Conservation (phyloP, 2,797 vertebrate genomes). For the Sternarchorhynchus goeldii region DNA sequence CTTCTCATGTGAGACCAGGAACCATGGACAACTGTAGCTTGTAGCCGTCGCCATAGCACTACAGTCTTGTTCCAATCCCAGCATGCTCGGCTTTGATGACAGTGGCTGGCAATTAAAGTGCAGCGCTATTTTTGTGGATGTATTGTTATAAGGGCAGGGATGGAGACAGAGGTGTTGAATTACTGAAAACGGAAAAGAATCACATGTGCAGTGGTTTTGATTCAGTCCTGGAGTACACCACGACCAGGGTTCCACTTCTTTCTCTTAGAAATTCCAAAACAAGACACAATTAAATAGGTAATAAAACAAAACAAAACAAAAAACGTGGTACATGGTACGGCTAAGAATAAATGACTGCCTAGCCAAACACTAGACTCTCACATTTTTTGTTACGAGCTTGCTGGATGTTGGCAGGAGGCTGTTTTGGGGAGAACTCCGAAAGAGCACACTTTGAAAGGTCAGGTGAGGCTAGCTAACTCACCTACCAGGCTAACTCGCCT, state of each 20-base stretch:
- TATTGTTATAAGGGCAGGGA: constrained; percentile 29
- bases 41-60: constrained; percentile 4
- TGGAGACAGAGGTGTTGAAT: constrained; percentile 24
- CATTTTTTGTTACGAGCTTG: no score
- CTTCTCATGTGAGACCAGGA: constrained; percentile 8
- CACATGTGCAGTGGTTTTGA: constrained; percentile 36
- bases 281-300: no score
- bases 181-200: constrained; percentile 20
- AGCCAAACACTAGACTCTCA: background rate
- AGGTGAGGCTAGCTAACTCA: constrained; percentile 29
- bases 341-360: background rate
- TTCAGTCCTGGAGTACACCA: background rate
- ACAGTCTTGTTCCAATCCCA: constrained; percentile 43
- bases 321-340: no score
- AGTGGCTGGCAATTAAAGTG: constrained; percentile 42
- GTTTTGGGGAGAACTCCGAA: background rate
- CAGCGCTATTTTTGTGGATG: constrained; percentile 47
- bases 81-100: constrained; percentile 42
- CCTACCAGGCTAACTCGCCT: constrained; percentile 66
- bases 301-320: no score
- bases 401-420: background rate
- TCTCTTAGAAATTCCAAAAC: no score
- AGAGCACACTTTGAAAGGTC: constrained; percentile 26
- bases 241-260: no score
- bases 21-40: background rate